Conservation (phyloP, 92 coral and sea anemone species). For the Metridium senile region DNA sequence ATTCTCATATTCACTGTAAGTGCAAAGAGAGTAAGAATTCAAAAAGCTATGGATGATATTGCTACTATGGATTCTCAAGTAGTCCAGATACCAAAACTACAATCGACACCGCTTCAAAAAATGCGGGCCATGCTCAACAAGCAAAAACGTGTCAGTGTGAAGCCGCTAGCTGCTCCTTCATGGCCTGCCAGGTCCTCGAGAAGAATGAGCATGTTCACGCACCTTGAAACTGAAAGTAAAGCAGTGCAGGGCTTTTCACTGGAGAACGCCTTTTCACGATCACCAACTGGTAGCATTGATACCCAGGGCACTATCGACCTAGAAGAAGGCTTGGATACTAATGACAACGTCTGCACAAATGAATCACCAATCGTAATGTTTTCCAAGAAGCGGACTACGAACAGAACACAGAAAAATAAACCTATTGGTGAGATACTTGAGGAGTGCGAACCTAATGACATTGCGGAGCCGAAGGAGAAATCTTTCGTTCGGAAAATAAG, state of each 20-base stretch:
- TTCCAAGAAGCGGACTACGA: neutral
- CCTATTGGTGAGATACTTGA: neutral
- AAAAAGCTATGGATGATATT: conserved; percentile 68
- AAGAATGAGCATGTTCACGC: conserved; percentile 57
- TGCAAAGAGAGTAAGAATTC: conserved; percentile 83
- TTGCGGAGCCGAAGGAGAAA: neutral
- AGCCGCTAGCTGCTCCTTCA: neutral
- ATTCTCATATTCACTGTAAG: conserved; percentile 91
- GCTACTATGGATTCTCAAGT: conserved; percentile 32
- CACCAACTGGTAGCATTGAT: neutral
- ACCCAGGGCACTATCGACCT: conserved; percentile 2
- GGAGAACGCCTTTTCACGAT: no score
- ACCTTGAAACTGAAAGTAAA: conserved; percentile 26
- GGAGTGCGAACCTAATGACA: neutral
- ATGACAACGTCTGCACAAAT: neutral
- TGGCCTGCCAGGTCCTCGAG: neutral
- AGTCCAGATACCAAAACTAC: neutral
- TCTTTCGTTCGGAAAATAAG: conserved; percentile 51
- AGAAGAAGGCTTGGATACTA: neutral
- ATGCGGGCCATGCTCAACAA: neutral
- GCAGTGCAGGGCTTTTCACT: neutral
- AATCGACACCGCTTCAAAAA: neutral
- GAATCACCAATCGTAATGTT: neutral
- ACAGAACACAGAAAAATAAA: neutral
- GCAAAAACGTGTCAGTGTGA: neutral